Evolutionary conservation across 1,140 invertebrate species (phyloP).

Genomic region (Helicoverpa armigera): DNA sequence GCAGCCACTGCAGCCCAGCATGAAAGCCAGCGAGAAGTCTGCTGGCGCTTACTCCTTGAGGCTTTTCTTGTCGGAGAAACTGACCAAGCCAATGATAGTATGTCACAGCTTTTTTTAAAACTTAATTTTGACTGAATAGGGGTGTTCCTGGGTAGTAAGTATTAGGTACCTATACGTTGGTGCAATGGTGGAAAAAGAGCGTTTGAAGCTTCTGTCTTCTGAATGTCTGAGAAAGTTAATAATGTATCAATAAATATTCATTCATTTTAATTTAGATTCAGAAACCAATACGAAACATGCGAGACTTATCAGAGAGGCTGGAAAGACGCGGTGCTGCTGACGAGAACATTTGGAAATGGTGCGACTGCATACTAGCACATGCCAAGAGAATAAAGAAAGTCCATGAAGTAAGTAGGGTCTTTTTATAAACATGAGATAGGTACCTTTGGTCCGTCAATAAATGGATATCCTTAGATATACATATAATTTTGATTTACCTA

Average conservation of each 20-base stretch:
- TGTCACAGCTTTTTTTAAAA: background rate
- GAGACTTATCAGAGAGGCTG: constrained; percentile 64
- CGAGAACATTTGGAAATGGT: constrained; percentile 74
- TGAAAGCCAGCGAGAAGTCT: constrained; percentile 57
- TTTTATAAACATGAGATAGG: too few species aligned
- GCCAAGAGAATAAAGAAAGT: constrained; percentile 42
- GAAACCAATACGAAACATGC: constrained; percentile 67
- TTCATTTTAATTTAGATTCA: constrained; percentile 48
- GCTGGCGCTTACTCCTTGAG: constrained; percentile 57
- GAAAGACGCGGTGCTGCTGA: constrained; percentile 71
- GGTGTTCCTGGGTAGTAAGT: too few species aligned
- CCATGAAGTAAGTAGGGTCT: constrained; percentile 34
- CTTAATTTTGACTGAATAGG: background rate
- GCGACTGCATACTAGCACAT: constrained; percentile 62
- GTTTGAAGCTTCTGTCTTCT: too few species aligned
- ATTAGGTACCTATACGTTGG: too few species aligned
- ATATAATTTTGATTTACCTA: background rate
- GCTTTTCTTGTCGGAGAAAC: constrained; percentile 54
- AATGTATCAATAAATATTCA: too few species aligned
- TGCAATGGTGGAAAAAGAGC: too few species aligned
- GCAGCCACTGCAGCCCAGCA: constrained; percentile 42
- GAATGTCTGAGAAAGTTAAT: too few species aligned
- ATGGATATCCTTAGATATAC: too few species aligned
- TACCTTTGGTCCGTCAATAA: too few species aligned
- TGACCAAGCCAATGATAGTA: constrained; percentile 55